Percentiles rank a stretch among this genome's conserved stretches.
These are phyloP conservation scores for Ypsolopha sequella DNA, from an alignment of 2,888 invertebrate genomes.

Conservation along the genomic window DNA sequence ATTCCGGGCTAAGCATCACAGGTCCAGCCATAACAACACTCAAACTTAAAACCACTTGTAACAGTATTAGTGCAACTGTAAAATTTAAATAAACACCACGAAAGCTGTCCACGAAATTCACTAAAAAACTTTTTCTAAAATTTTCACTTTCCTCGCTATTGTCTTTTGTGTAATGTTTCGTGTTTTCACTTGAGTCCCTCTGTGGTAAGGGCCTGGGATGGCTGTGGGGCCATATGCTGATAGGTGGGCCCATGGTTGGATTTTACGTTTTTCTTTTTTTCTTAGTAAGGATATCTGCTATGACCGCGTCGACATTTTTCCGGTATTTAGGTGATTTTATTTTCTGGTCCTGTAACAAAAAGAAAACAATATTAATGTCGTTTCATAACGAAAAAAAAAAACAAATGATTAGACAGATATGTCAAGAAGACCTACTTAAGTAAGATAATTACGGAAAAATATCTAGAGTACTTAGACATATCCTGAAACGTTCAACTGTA, in stretches of 20 bases:
- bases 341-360: constrained; percentile 1
- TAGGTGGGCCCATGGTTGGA: constrained; percentile 47
- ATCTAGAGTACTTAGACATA: neutral
- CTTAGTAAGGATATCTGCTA: constrained; percentile 18
- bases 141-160: constrained; percentile 20
- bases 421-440: too few species aligned
- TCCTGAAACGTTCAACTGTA: neutral
- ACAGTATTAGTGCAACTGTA: constrained; percentile 34
- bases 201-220: constrained; percentile 14
- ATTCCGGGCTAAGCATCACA: constrained; percentile 51
- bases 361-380: neutral
- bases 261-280: constrained; percentile 8
- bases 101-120: constrained; percentile 28
- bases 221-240: constrained; percentile 43
- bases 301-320: constrained; percentile 31
- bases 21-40: constrained; percentile 45
- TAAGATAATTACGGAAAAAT: too few species aligned
- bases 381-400: too few species aligned
- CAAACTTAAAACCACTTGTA: constrained; percentile 40
- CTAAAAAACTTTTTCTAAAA: constrained; percentile 26
- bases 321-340: constrained; percentile 23
- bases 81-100: constrained; percentile 40
- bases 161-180: constrained; percentile 13
- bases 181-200: neutral
- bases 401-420: too few species aligned